Evolutionary conservation across 2,797 vertebrate species (phyloP), one percentile per base, ranked within the genome.

Genomic region (Leuciscus waleckii): DNA sequence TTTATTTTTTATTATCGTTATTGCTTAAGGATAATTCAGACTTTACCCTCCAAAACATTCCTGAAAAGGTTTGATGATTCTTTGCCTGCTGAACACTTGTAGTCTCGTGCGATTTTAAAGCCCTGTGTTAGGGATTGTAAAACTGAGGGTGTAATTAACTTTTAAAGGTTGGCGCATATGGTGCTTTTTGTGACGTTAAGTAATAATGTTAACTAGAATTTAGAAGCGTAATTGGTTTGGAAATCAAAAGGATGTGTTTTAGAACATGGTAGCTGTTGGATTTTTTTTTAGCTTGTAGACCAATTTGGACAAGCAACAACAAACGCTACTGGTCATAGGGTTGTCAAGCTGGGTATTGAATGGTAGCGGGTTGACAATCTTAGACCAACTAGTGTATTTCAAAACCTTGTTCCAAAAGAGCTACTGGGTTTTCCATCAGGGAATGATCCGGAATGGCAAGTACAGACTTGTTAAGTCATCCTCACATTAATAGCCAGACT

Each of bases 121-220:
- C 91, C 90, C 90, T 82, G 91, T 90, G 91, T 92, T 86, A 90
- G 92, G 91, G 93, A 94, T 93, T 93, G 93, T 94, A 95, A 92
- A 94, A 84, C 82, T 93, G 94, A 92, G 92, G 93, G 90, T 91
- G 94, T 93, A 95, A 95, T 95, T 95, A 95, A 94, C 92, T 93
- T 94, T 94, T 93, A 92, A 92, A 95, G 90, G 91, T 90, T 91
- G 91, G 92, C 91, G 86, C 93, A 94, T 94, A 93, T 94, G 93
- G 92, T 91, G 90, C 90, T 92, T 93, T 91, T 92, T 90, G 87
- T 89, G 90, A 89, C 86, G 81, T 90, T 82, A 77, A 88, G 81
- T 86, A 88, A 79, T 79, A 63, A 85, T 46, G 83, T 85, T 85
- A 49, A 85, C 83, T 71, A 46, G 51, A 16, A 61, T 79, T 70